These are phyloP conservation scores for Corythornis madagascariensis DNA, from an alignment of 2,113 vertebrate genomes.

Conservation along the genomic window DNA sequence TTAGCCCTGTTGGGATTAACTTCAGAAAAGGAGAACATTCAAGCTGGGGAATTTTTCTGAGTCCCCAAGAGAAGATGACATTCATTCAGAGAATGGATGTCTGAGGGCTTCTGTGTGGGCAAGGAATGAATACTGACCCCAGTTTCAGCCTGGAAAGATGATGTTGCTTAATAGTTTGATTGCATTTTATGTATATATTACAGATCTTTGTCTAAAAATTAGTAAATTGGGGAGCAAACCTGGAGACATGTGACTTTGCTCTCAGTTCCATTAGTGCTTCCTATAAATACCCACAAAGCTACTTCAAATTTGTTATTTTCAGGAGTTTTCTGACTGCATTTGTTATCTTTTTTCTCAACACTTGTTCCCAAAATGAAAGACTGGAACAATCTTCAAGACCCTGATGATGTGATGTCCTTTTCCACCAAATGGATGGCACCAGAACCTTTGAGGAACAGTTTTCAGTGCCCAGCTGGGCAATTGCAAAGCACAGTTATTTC, in stretches of 20 bases:
- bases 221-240: background rate
- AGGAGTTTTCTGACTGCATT: background rate
- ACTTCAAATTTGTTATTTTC: background rate
- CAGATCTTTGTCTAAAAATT: background rate
- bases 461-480: slow-evolving; percentile 42
- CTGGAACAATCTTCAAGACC: background rate
- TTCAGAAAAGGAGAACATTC: background rate
- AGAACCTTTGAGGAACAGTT: background rate
- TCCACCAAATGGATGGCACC: background rate
- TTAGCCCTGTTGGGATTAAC: background rate
- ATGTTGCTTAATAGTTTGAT: background rate
- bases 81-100: background rate
- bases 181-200: background rate
- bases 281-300: background rate
- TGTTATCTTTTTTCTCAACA: background rate
- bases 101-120: background rate
- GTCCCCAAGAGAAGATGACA: background rate
- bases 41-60: background rate
- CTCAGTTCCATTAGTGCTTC: background rate
- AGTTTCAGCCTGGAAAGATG: background rate
- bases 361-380: background rate
- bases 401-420: background rate
- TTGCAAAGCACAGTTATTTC: slow-evolving; percentile 43
- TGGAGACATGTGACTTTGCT: background rate
- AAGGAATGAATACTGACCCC: background rate